Percentiles rank a stretch among this genome's conserved stretches.
These are phyloP conservation scores for Caenorhabditis sp. DNA, from an alignment of 2,888 invertebrate species.

Conservation along the genomic window DNA sequence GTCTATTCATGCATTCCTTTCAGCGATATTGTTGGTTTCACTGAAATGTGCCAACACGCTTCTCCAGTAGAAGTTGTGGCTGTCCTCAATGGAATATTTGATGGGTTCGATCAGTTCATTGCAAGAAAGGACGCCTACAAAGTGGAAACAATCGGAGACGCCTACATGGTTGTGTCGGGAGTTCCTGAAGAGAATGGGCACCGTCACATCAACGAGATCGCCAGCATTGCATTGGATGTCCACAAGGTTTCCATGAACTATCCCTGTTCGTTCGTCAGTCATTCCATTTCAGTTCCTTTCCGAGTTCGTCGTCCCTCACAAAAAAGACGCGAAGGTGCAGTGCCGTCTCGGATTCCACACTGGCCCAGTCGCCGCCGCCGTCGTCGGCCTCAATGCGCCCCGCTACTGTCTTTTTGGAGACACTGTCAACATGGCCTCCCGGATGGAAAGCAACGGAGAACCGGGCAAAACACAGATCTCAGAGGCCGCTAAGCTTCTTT, in stretches of 20 bases:
- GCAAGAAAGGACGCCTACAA: conserved; percentile 71
- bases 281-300: conserved; percentile 66
- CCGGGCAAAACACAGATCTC: conserved; percentile 76
- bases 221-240: conserved; percentile 73
- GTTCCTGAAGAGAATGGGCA: conserved; percentile 77
- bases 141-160: conserved; percentile 78
- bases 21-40: conserved; percentile 77
- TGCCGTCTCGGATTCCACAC: conserved; percentile 75
- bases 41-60: conserved; percentile 72
- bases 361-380: conserved; percentile 76
- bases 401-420: conserved; percentile 79
- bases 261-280: neutral
- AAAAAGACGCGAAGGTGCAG: conserved; percentile 50
- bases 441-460: conserved; percentile 77
- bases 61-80: conserved; percentile 75
- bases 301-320: conserved; percentile 72
- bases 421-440: conserved; percentile 76
- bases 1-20: conserved; percentile 14
- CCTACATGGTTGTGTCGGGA: conserved; percentile 77
- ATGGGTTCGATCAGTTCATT: conserved; percentile 77
- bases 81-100: conserved; percentile 75
- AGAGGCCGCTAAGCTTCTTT: conserved; percentile 66
- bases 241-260: conserved; percentile 59
- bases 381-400: conserved; percentile 78
- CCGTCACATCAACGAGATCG: conserved; percentile 72